phyloP scores from a whole-genome alignment of 2,888 invertebrate genomes.

The Brachypterus glaber region DNA sequence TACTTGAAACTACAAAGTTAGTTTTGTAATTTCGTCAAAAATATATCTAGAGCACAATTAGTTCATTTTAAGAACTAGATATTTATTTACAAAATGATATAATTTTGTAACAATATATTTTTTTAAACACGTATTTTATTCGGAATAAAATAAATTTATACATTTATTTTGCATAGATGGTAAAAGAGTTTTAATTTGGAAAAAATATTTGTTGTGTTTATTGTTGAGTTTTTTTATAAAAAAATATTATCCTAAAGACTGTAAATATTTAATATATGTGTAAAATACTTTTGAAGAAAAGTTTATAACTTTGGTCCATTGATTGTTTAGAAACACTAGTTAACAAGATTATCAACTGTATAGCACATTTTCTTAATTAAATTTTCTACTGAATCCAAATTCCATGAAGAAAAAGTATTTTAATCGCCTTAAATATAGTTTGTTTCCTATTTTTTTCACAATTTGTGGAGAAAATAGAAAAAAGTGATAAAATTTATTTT shows the following conservation, averaged over 20 bases:
- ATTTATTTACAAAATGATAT: conserved; percentile 26
- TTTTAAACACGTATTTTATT: no score
- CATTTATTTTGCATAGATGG: conserved; percentile 17
- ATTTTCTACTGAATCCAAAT: no score
- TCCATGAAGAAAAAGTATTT: no score
- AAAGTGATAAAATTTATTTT: no score
- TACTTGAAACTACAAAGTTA: conserved; percentile 11
- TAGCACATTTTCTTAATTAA: no score
- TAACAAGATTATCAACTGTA: no score
- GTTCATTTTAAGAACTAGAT: conserved; percentile 11
- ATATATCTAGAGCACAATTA: no score
- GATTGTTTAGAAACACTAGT: conserved; percentile 12
- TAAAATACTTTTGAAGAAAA: conserved; percentile 9
- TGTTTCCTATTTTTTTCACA: no score
- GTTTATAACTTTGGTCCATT: conserved; percentile 19
- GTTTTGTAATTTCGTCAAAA: conserved; percentile 14
- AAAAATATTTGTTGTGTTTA: conserved; percentile 18
- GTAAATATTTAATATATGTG: conserved; percentile 15
- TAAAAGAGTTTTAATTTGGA: conserved; percentile 8
- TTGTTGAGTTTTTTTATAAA: conserved; percentile 20
- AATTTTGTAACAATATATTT: conserved; percentile 27
- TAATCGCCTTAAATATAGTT: no score
- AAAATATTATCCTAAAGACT: conserved; percentile 19
- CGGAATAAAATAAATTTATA: conserved; percentile 3
- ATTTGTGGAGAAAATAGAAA: no score